A percentile compares a stretch with the other conserved stretches of the same genome.
phyloP scores from a whole-genome alignment of 2,113 vertebrate genomes.

The Hymenochirus boettgeri region DNA sequence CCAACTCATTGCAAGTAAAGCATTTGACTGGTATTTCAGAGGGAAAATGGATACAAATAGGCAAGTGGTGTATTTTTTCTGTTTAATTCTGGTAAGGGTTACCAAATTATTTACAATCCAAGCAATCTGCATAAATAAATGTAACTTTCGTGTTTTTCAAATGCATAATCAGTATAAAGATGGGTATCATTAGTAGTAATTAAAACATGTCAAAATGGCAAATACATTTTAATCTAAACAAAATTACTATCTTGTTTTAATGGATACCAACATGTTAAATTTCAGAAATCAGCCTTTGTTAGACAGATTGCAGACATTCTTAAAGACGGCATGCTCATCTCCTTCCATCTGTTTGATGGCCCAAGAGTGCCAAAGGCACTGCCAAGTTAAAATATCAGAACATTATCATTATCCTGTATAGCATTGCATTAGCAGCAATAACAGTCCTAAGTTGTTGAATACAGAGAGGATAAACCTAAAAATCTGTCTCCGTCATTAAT shows the following conservation, averaged over 20 bases:
- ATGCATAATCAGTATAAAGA: conserved; percentile 4
- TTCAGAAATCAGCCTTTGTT: not conserved
- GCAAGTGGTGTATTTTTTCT: too few species aligned
- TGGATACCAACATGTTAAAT: conserved; percentile 29
- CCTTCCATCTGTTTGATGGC: conserved; percentile 37
- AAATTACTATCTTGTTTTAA: conserved; percentile 36
- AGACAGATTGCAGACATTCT: conserved; percentile 39
- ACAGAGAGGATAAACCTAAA: conserved; percentile 34
- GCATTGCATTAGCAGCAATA: conserved; percentile 33
- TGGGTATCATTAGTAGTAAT: conserved; percentile 21
- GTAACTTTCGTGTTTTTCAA: conserved; percentile 3
- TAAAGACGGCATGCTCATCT: conserved; percentile 37
- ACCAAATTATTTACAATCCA: not conserved
- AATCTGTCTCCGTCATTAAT: conserved; percentile 39
- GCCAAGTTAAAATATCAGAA: conserved; percentile 33
- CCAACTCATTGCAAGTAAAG: too few species aligned
- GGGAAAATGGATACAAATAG: too few species aligned
- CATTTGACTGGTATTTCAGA: too few species aligned
- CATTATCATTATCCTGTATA: conserved; percentile 32
- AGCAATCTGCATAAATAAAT: not conserved
- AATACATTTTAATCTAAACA: conserved; percentile 30
- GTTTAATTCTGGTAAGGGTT: too few species aligned
- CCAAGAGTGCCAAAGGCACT: conserved; percentile 35
- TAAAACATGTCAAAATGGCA: conserved; percentile 36
- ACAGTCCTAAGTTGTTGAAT: conserved; percentile 29